A percentile compares a stretch with the other conserved stretches of the same genome.
These are phyloP conservation scores for Rhimphoctona megacephalus DNA, from an alignment of 2,888 invertebrate genomes.

Conservation along the genomic window DNA sequence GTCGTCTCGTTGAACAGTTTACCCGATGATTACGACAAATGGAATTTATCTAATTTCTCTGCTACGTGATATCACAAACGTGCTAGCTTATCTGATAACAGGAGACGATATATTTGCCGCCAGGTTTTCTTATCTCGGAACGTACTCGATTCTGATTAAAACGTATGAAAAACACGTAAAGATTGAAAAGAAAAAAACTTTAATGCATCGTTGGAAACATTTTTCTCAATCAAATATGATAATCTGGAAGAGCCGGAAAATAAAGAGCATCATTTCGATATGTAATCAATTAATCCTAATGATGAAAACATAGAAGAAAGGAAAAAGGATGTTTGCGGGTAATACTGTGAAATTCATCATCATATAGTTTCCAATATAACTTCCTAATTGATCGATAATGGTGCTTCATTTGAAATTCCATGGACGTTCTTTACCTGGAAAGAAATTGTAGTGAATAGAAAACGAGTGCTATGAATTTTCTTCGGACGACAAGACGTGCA, in stretches of 20 bases:
- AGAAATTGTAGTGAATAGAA: slow-evolving; percentile 3
- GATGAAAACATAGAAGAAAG: background rate
- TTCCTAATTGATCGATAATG: slow-evolving; percentile 28
- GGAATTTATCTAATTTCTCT: slow-evolving; percentile 65
- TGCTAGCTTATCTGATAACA: slow-evolving; percentile 64
- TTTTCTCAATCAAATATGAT: slow-evolving; percentile 1
- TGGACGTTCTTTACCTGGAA: background rate
- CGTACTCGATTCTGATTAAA: slow-evolving; percentile 2
- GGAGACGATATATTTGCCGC: slow-evolving; percentile 52
- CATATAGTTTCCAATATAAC: background rate
- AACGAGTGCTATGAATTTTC: slow-evolving; percentile 9
- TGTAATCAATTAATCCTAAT: background rate
- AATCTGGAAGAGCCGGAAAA: background rate
- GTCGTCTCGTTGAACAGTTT: slow-evolving; percentile 58
- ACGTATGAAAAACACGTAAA: slow-evolving; percentile 8
- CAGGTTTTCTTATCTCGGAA: slow-evolving; percentile 52
- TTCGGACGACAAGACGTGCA: slow-evolving; percentile 11
- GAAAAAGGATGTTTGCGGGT: background rate
- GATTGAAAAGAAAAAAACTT: background rate
- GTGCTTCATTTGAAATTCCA: slow-evolving; percentile 4
- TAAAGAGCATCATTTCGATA: background rate
- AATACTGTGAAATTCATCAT: background rate
- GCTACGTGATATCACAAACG: slow-evolving; percentile 53
- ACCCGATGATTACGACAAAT: slow-evolving; percentile 56
- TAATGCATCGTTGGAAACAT: background rate